These are phyloP conservation scores for Hiodon tergisus DNA, from an alignment of 2,113 vertebrate genomes.

Conservation along the genomic window DNA sequence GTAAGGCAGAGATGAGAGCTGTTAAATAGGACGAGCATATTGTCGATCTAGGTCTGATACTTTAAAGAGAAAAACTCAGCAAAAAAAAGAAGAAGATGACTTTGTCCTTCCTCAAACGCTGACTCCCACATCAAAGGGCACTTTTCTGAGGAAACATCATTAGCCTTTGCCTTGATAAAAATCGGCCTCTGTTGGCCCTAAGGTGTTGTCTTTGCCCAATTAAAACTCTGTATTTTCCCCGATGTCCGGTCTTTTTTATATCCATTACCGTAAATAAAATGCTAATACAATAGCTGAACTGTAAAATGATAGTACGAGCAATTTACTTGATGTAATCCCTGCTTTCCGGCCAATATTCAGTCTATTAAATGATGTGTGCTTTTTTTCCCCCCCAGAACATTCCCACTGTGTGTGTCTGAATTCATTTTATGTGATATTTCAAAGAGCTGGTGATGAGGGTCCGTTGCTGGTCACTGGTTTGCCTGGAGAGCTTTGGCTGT, in stretches of 20 bases:
- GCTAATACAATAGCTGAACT: background rate
- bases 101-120: background rate
- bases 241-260: background rate
- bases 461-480: too few relatives aligned
- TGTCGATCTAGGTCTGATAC: background rate
- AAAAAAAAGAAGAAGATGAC: background rate
- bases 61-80: background rate
- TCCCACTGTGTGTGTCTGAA: too few relatives aligned
- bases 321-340: too few relatives aligned
- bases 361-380: too few relatives aligned
- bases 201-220: background rate
- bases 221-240: background rate
- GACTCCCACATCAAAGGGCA: constrained; percentile 18
- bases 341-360: too few relatives aligned
- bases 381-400: too few relatives aligned
- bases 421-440: too few relatives aligned
- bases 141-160: constrained; percentile 12
- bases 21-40: background rate
- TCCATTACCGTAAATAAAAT: background rate
- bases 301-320: too few relatives aligned
- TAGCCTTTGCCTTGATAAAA: constrained; percentile 9
- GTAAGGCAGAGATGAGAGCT: background rate
- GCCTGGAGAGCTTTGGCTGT: too few relatives aligned
- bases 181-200: background rate
- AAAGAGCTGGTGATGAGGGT: too few relatives aligned